Conservation (phyloP, 2,113 vertebrate species). For the Pelusios castaneus region DNA sequence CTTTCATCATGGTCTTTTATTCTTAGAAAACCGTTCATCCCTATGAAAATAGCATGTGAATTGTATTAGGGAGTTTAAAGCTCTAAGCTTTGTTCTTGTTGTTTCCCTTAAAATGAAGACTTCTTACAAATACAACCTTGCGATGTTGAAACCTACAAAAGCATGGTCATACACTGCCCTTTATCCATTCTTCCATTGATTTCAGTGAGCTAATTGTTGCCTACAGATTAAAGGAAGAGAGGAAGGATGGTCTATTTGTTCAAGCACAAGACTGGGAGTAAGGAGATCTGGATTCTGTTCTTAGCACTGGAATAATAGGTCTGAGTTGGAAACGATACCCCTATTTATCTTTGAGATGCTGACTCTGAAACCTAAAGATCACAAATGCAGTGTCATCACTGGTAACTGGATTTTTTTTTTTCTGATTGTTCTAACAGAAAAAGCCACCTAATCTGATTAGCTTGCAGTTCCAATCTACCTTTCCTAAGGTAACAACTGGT, state of each 20-base stretch:
- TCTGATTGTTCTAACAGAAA: not conserved
- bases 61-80: constrained; percentile 64
- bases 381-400: not conserved
- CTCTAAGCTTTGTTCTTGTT: constrained; percentile 44
- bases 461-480: not conserved
- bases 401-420: not conserved
- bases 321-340: not conserved
- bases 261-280: too few species aligned
- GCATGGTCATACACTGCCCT: not conserved
- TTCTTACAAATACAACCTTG: constrained; percentile 35
- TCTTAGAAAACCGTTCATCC: constrained; percentile 68
- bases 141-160: not conserved
- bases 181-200: constrained; percentile 7
- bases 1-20: constrained; percentile 65
- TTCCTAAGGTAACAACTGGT: not conserved
- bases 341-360: not conserved
- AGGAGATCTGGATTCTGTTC: not conserved
- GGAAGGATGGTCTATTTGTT: too few species aligned
- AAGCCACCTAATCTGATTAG: not conserved
- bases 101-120: constrained; percentile 11
- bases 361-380: not conserved
- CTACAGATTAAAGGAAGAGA: constrained; percentile 9
- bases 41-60: constrained; percentile 60
- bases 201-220: not conserved
- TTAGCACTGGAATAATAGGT: not conserved